phyloP scores from a whole-genome alignment of 2,888 invertebrate genomes.

The Pocota personata region DNA sequence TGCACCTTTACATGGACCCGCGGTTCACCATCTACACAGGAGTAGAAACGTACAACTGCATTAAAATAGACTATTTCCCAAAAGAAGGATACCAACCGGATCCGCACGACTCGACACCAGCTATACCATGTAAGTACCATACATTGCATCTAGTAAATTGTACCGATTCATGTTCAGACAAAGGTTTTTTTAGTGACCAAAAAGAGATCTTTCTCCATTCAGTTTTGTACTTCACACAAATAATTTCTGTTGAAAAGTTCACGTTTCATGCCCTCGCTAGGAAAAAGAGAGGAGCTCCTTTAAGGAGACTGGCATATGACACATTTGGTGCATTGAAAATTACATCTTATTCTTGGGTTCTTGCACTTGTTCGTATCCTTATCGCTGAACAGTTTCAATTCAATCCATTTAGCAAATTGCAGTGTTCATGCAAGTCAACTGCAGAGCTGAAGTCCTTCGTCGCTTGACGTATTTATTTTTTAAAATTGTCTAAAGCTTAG shows the following conservation, averaged over 20 bases:
- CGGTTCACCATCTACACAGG: slow-evolving; percentile 74
- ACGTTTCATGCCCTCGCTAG: background rate
- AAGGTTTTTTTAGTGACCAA: slow-evolving; percentile 24
- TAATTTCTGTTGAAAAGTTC: background rate
- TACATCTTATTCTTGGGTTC: slow-evolving; percentile 8
- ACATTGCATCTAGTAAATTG: slow-evolving; percentile 31
- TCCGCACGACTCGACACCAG: slow-evolving; percentile 94
- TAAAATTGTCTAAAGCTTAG: background rate
- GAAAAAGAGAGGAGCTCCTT: background rate
- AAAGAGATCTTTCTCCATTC: slow-evolving; percentile 18
- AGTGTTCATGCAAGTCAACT: slow-evolving; percentile 51
- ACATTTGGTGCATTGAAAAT: slow-evolving; percentile 60
- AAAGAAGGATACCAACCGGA: slow-evolving; percentile 94
- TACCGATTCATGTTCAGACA: slow-evolving; percentile 49
- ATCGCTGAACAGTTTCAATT: slow-evolving; percentile 23
- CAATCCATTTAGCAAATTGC: slow-evolving; percentile 66
- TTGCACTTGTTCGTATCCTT: slow-evolving; percentile 13
- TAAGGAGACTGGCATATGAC: slow-evolving; percentile 33
- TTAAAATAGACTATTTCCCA: slow-evolving; percentile 94
- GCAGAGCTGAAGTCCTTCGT: slow-evolving; percentile 29
- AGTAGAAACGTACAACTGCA: slow-evolving; percentile 84
- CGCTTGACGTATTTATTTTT: slow-evolving; percentile 40
- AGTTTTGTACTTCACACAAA: slow-evolving; percentile 17
- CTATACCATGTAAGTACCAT: slow-evolving; percentile 94
- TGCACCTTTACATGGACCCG: slow-evolving; percentile 58